These are phyloP conservation scores for Seriola rivoliana DNA, from an alignment of 2,113 vertebrate genomes.

Conservation along the genomic window DNA sequence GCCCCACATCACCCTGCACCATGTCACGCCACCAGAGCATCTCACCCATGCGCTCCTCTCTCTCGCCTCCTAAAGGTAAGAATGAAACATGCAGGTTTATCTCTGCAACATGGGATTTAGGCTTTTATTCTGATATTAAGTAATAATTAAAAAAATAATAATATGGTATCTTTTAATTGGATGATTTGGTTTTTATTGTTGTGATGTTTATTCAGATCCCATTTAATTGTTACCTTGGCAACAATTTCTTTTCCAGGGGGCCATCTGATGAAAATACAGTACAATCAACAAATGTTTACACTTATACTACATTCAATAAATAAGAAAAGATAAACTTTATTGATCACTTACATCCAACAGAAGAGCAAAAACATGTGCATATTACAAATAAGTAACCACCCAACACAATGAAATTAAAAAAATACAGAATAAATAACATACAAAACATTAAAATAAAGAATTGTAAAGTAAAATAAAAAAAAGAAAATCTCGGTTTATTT, in stretches of 20 bases:
- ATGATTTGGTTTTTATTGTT: background rate
- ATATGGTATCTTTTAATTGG: background rate
- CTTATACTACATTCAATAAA: background rate
- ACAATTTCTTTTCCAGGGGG: background rate
- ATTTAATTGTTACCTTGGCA: background rate
- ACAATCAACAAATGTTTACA: background rate
- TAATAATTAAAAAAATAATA: too few relatives aligned
- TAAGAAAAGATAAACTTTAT: background rate
- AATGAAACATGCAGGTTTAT: background rate
- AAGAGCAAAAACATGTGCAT: background rate
- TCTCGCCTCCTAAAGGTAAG: constrained; percentile 85
- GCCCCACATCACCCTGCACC: constrained; percentile 67
- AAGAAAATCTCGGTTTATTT: too few relatives aligned
- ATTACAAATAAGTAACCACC: too few relatives aligned
- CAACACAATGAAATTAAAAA: too few relatives aligned
- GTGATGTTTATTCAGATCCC: background rate
- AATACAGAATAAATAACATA: too few relatives aligned
- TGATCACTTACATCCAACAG: background rate
- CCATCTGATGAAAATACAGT: background rate
- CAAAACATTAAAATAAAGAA: background rate
- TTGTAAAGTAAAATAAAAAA: too few relatives aligned
- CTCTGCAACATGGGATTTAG: background rate
- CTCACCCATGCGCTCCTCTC: constrained; percentile 79
- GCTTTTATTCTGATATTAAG: background rate
- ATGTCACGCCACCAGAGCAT: constrained; percentile 74